These are phyloP conservation scores for Acridotheres tristis DNA, from an alignment of 2,797 vertebrate genomes.

Conservation along the genomic window DNA sequence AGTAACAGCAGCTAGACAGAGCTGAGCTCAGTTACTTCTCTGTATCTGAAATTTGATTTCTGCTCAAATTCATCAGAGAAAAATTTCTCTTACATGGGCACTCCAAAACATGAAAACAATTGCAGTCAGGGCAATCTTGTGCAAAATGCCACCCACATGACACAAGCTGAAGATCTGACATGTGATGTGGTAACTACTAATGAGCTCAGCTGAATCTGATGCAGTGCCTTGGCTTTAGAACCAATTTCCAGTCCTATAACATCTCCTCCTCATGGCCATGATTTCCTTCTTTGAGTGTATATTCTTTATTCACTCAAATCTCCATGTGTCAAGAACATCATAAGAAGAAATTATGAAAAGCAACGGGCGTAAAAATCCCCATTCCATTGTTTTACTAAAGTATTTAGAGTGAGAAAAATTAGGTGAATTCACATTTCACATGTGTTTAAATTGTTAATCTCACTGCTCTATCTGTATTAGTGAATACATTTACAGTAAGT, in stretches of 20 bases:
- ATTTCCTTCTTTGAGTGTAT: conserved; percentile 24
- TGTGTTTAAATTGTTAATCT: conserved; percentile 58
- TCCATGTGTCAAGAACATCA: conserved; percentile 20
- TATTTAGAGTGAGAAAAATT: conserved; percentile 52
- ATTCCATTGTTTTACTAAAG: conserved; percentile 24
- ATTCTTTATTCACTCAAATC: conserved; percentile 44
- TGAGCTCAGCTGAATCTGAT: neutral
- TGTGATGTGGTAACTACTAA: neutral
- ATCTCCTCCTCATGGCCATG: neutral
- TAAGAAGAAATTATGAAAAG: conserved; percentile 40
- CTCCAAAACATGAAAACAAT: neutral
- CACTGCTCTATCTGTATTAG: conserved; percentile 31
- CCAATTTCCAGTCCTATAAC: neutral
- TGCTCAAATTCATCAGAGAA: neutral
- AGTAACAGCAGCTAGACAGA: neutral
- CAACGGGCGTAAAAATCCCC: neutral
- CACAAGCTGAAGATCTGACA: neutral
- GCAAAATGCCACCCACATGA: conserved; percentile 30
- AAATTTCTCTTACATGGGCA: neutral
- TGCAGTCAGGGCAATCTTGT: neutral
- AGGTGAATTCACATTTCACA: conserved; percentile 53
- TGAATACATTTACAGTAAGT: conserved; percentile 42
- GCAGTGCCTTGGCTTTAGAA: neutral
- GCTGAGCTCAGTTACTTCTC: neutral
- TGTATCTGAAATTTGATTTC: neutral